Evolutionary conservation across 53 echinoderm and acorn worm species (phyloP).

Genomic region (Apostichopus leukothele): DNA sequence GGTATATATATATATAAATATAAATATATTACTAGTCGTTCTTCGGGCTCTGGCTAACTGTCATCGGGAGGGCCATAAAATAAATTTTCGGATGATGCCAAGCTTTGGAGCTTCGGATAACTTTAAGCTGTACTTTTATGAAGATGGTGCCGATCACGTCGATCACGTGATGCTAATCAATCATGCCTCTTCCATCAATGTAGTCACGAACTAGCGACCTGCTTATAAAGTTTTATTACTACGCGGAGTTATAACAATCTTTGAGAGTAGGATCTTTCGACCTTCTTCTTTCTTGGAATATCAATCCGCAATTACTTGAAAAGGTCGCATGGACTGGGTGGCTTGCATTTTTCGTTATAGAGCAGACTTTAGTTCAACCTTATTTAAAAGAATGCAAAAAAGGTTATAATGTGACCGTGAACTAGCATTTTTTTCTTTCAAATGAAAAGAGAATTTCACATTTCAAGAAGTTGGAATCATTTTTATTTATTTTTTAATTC

Average conservation of each 20-base stretch:
- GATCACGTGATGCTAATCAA: slow-evolving; percentile 11
- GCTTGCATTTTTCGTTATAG: no score
- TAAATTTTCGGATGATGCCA: slow-evolving; percentile 26
- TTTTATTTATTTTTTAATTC: no score
- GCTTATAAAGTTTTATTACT: not conserved
- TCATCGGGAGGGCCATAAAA: slow-evolving; percentile 22
- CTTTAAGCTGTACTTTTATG: slow-evolving; percentile 21
- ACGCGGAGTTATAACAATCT: not conserved
- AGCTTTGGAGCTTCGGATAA: not conserved
- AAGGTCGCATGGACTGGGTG: no score
- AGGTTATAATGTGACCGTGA: no score
- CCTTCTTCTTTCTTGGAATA: slow-evolving; percentile 10
- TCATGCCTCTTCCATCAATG: not conserved
- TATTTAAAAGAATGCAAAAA: no score
- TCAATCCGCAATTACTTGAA: not conserved
- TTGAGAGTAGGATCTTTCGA: not conserved
- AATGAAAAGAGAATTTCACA: no score
- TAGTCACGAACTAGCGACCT: not conserved
- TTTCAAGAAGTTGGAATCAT: no score
- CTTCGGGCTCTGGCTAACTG: slow-evolving; percentile 19
- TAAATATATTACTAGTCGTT: not conserved
- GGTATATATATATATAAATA: not conserved
- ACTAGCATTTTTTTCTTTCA: no score
- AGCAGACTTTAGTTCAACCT: no score
- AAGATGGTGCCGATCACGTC: not conserved